Evolutionary conservation across 1,140 invertebrate species (phyloP).

Genomic region (Lysiphlebus fabarum): DNA sequence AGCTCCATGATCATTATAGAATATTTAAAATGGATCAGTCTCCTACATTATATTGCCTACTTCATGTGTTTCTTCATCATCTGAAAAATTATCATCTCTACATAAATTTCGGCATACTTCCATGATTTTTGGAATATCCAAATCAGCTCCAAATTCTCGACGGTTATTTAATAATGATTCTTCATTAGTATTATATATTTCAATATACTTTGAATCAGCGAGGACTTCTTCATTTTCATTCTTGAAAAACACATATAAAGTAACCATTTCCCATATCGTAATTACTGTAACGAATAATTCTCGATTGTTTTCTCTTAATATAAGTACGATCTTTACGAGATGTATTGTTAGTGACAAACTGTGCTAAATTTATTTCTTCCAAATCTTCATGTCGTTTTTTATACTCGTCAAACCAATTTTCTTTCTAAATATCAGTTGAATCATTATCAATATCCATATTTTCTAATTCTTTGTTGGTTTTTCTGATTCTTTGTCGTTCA

Average conservation of each 20-base stretch:
- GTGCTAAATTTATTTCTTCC: no score
- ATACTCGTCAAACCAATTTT: no score
- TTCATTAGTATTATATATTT: slow-evolving; percentile 26
- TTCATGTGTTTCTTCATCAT: no score
- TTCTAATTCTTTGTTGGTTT: no score
- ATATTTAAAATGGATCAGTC: slow-evolving; percentile 15
- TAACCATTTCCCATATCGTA: slow-evolving; percentile 44
- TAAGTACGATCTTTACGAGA: no score
- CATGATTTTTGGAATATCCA: no score
- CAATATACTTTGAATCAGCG: slow-evolving; percentile 33
- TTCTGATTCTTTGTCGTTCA: slow-evolving; percentile 20
- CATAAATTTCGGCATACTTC: no score
- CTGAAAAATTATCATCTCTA: no score
- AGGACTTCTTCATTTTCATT: slow-evolving; percentile 38
- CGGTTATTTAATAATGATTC: neutral
- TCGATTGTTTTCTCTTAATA: slow-evolving; percentile 27
- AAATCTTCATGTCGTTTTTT: no score
- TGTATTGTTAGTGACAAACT: no score
- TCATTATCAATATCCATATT: no score
- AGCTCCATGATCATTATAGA: slow-evolving; percentile 15
- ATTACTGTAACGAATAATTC: slow-evolving; percentile 41
- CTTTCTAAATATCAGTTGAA: no score
- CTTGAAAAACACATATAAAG: slow-evolving; percentile 36
- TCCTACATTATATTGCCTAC: neutral
- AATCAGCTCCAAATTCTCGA: slow-evolving; percentile 5